A percentile compares a stretch with the other conserved stretches of the same genome.
Evolutionary conservation across 1,140 invertebrate species (phyloP).

Genomic region (Caerostris extrusa): DNA sequence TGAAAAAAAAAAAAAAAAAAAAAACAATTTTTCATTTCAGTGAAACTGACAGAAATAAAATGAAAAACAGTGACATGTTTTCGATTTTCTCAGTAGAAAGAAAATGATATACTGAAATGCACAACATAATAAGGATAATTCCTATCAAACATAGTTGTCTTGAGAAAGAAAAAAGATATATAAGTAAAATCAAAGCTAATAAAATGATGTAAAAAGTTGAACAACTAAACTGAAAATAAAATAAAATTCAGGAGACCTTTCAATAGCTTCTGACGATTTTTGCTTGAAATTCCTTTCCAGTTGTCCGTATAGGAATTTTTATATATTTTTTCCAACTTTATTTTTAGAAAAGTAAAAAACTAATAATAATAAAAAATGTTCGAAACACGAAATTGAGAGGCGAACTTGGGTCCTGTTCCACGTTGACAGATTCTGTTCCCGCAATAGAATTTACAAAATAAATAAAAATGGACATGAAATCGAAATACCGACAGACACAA

Average conservation of each 20-base stretch:
- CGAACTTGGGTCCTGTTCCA: constrained; percentile 27
- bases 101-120: too few species aligned
- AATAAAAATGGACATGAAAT: constrained; percentile 52
- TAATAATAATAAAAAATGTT: background rate
- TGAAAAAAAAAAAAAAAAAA: background rate
- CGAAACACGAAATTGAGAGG: constrained; percentile 52
- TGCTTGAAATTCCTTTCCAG: constrained; percentile 46
- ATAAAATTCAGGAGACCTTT: background rate
- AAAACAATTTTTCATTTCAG: background rate
- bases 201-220: constrained; percentile 11
- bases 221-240: background rate
- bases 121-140: background rate
- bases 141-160: background rate
- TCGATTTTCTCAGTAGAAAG: background rate
- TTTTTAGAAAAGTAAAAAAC: background rate
- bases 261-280: background rate
- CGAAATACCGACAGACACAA: background rate
- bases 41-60: background rate
- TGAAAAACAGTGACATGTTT: too few species aligned
- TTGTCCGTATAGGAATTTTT: background rate
- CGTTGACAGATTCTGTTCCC: constrained; percentile 55
- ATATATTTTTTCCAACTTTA: background rate
- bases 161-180: background rate
- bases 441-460: constrained; percentile 54
- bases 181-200: background rate